A percentile compares a stretch with the other conserved stretches of the same genome.
Evolutionary conservation across 2,797 vertebrate species (phyloP).

Genomic region (Typhlichthys eigenmanni): DNA sequence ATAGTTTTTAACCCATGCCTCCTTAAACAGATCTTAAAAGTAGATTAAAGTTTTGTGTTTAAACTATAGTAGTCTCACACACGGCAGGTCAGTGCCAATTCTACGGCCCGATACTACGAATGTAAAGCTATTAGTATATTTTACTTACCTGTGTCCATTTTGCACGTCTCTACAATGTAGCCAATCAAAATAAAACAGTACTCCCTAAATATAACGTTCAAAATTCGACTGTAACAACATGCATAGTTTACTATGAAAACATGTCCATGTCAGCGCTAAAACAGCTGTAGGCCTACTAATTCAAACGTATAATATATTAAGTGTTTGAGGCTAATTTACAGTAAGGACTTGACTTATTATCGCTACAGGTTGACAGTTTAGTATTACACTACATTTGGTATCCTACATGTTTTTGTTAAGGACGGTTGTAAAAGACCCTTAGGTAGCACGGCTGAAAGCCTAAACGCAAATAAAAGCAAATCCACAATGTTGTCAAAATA

Average conservation of each 20-base stretch:
- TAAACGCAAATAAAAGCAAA: background rate
- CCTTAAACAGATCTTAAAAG: too few species aligned
- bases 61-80: too few species aligned
- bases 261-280: background rate
- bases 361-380: too few species aligned
- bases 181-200: constrained; percentile 5
- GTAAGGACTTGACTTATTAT: too few species aligned
- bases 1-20: too few species aligned
- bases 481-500: background rate
- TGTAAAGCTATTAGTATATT: background rate
- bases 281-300: too few species aligned
- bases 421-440: background rate
- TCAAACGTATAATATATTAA: too few species aligned
- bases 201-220: background rate
- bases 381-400: too few species aligned
- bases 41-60: too few species aligned
- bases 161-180: constrained; percentile 8
- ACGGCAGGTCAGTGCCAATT: background rate
- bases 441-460: background rate
- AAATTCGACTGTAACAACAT: background rate
- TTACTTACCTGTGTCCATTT: constrained; percentile 65
- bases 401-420: background rate
- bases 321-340: constrained; percentile 2
- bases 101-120: background rate
- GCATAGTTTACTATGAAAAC: too few species aligned